These are phyloP conservation scores for Dendrocincla tyrannina DNA, from an alignment of 2,797 vertebrate species.

Conservation along the genomic window DNA sequence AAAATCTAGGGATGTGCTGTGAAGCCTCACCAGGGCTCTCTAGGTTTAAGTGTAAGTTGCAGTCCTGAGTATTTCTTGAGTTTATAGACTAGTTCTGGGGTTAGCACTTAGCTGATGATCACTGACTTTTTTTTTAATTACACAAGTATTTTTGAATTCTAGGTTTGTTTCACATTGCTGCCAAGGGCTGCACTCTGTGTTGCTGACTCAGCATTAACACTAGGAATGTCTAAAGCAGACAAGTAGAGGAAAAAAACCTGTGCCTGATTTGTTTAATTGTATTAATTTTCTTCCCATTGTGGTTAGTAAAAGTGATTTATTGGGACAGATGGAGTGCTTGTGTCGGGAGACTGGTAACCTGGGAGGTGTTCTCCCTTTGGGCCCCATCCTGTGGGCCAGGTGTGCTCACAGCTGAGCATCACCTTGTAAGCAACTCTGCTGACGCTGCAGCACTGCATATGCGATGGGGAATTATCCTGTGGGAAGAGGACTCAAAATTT, in stretches of 20 bases:
- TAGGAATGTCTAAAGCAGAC: neutral
- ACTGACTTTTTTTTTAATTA: neutral
- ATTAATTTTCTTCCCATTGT: neutral
- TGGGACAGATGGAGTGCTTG: neutral
- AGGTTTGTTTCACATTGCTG: neutral
- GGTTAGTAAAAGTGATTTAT: neutral
- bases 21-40: neutral
- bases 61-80: neutral
- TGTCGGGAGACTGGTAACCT: neutral
- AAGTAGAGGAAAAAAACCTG: neutral
- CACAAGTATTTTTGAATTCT: neutral
- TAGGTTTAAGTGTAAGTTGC: neutral
- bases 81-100: neutral
- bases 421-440: neutral
- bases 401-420: neutral
- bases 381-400: neutral
- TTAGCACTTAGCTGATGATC: neutral
- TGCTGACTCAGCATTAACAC: neutral
- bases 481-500: neutral
- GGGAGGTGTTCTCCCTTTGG: neutral
- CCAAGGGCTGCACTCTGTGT: neutral
- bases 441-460: neutral
- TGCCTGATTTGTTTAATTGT: neutral
- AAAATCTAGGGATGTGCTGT: neutral
- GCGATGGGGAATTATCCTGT: neutral